Base-by-base conservation (phyloP, 2,888 invertebrate genomes). In the Xylota segnis region DNA sequence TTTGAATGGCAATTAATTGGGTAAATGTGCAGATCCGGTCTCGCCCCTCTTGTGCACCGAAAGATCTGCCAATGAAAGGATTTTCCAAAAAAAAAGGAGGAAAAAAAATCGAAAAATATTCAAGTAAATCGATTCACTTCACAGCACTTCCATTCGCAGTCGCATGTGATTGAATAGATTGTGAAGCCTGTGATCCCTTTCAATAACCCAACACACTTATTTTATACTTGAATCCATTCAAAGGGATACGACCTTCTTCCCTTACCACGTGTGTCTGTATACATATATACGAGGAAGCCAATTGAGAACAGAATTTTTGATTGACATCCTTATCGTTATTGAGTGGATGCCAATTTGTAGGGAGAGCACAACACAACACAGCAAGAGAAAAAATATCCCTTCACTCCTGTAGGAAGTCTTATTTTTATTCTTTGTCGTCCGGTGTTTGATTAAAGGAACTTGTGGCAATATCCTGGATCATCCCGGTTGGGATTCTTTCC, bases 251-350 rank as follows among this genome's bases (percentile, higher is more conserved):
- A 5, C 10, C 12, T 40, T n/a, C 23, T 12, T 4, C 1, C 12
- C 12, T 5, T 29, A 4, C 2, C 10, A n/a, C 34, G 12, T 34
- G 27, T 66, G 52, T 14, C 16, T 29, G 50, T n/a, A 18, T 23
- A 7, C 29, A 23, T 23, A 43, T 6, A n/a, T 4, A 1, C 6
- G 14, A 18, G 56, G 58, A 66, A 54, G 70, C 61, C 68, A 68
- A 70, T 61, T 68, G 59, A 59, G 52, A 77, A 18, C 18, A 50
- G 58, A 50, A 77, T 70, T 70, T 61, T 68, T 70, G 77, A 77
- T 77, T 77, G 77, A 77, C 68, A 77, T 61, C 68, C 68, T 68
- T 61, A 50, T 34, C 52, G 52, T 59, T 59, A 70, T 58, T 66
- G 58, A 76, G 68, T 76, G 76, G 40, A 59, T 68, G 68, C 52